Base-by-base conservation (phyloP, 2,888 invertebrate species). In the Chymomyza fuscimana region DNA sequence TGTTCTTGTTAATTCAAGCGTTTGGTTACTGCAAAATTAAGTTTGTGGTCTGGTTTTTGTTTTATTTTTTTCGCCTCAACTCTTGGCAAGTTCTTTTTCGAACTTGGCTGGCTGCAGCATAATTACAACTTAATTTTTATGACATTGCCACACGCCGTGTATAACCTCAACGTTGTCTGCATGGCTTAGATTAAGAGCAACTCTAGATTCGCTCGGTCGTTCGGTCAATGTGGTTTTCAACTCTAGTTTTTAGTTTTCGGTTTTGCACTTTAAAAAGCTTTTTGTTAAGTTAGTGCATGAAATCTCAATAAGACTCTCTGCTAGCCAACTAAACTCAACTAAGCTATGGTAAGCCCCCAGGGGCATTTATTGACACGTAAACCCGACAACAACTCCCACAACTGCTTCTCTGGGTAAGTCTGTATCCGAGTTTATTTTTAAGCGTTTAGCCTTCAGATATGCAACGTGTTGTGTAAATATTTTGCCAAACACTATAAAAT, bases 391-490 rank as follows among this genome's bases (percentile, higher is more conserved):
- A 54, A 54, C 54, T 19, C 16, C 52, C 15, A 51, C 51, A 51
- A 51, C 51, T n/a, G 51, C 4, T 19, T 6, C 40, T 4, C 40
- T 32, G 32, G 32, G 0, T 32, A 32, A 32, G 32, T 46, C 40
- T 12, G 12, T 46, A 12, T 46, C 40, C 40, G 40, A 16, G 15
- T 60, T 60, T 7, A 60, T 60, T 60, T 36, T 36, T 6, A 60
- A 60, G 60, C n/a, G n/a, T 54, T 54, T 54, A 19, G 71, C 81
- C 83, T 67, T 65, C 75, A 81, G 87, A 79, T 78, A 71, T 68
- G 69, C 65, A 54, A 73, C 81, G 78, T 75, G 78, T 77, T 86
- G 89, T 80, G 83, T 81, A 84, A 89, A 88, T 86, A 89, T 88
- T 88, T 82, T 78, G 74, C 63, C 73, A 79, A 81, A 69, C 83